These are phyloP conservation scores for Chrysopilus asiliformis DNA, from an alignment of 2,888 invertebrate species.

Conservation along the genomic window DNA sequence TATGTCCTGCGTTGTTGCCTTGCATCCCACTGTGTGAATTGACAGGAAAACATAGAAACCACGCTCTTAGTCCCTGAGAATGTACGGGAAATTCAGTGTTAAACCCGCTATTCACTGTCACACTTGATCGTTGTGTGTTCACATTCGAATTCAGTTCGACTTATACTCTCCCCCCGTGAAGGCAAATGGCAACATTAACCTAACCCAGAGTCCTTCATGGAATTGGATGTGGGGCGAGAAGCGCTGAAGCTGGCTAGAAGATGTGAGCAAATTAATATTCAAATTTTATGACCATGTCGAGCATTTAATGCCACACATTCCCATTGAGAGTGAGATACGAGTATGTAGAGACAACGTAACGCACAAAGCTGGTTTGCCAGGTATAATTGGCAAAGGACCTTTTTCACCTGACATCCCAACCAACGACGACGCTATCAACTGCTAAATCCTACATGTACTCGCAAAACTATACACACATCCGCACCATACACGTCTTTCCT, in stretches of 20 bases:
- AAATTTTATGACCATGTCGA: constrained; percentile 12
- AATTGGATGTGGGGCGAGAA: constrained; percentile 6
- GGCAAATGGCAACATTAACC: neutral
- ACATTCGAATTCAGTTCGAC: neutral
- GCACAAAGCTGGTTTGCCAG: too few species aligned
- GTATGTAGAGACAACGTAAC: too few species aligned
- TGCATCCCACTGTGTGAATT: neutral
- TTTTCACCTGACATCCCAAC: too few species aligned
- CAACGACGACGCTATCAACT: too few species aligned
- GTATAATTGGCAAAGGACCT: too few species aligned
- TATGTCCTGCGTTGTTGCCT: neutral
- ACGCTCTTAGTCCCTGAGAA: too few species aligned
- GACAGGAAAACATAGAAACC: too few species aligned
- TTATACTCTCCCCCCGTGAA: too few species aligned
- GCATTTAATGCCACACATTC: constrained; percentile 9
- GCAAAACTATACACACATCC: too few species aligned
- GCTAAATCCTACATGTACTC: too few species aligned
- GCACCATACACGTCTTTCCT: too few species aligned
- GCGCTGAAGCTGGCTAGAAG: constrained; percentile 4
- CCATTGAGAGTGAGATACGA: neutral
- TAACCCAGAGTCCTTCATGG: neutral
- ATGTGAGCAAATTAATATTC: constrained; percentile 11
- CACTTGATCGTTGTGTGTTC: neutral
- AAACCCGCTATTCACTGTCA: neutral
- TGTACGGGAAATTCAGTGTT: too few species aligned